These are phyloP conservation scores for Euplexia lucipara DNA, from an alignment of 2,888 invertebrate species.

Conservation along the genomic window DNA sequence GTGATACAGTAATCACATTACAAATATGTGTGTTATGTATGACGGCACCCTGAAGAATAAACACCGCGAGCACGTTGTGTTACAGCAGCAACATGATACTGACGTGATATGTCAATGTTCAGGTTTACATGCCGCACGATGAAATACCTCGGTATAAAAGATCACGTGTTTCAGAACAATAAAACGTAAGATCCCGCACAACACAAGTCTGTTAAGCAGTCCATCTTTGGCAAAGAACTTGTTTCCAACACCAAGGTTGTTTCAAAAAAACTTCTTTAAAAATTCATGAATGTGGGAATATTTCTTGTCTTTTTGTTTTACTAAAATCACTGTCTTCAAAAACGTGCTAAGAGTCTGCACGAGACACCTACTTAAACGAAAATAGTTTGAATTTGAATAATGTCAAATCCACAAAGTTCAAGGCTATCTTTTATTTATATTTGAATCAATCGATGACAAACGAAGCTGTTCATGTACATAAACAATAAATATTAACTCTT, in stretches of 20 bases:
- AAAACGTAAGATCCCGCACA: slow-evolving; percentile 1
- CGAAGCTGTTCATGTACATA: too few relatives aligned
- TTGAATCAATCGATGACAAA: background rate
- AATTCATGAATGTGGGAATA: slow-evolving; percentile 7
- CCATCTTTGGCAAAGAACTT: slow-evolving; percentile 16
- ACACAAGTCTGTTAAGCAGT: background rate
- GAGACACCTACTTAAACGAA: background rate
- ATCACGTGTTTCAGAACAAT: slow-evolving; percentile 13
- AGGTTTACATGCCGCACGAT: slow-evolving; percentile 17
- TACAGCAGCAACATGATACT: slow-evolving; percentile 31
- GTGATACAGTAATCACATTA: slow-evolving; percentile 57
- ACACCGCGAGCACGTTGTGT: slow-evolving; percentile 51
- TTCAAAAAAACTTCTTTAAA: slow-evolving; percentile 1
- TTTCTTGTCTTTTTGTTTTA: background rate
- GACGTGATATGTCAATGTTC: slow-evolving; percentile 39
- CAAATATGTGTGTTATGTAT: slow-evolving; percentile 58
- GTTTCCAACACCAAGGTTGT: slow-evolving; percentile 16
- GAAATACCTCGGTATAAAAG: slow-evolving; percentile 4
- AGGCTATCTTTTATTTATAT: slow-evolving; percentile 21
- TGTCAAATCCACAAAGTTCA: slow-evolving; percentile 37
- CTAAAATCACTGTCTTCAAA: background rate
- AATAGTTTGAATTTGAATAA: background rate
- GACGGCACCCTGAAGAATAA: slow-evolving; percentile 40
- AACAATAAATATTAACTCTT: background rate
- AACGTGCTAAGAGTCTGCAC: slow-evolving; percentile 22